phyloP scores from a whole-genome alignment of 2,888 invertebrate genomes.

The Philopedon plagiatum region DNA sequence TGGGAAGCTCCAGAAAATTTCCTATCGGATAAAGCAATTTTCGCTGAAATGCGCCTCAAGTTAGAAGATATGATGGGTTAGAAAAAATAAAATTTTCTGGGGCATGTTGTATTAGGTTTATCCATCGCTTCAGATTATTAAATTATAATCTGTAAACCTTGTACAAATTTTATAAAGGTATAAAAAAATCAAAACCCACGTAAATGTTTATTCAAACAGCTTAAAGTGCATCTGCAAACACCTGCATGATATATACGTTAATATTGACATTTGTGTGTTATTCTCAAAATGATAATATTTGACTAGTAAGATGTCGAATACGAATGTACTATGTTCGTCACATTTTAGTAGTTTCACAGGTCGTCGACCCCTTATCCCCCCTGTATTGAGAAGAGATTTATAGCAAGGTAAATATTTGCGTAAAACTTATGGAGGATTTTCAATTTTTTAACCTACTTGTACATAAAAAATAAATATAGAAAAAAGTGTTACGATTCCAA shows the following conservation, averaged over 20 bases:
- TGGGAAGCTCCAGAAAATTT: no score
- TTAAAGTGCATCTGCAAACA: conserved; percentile 42
- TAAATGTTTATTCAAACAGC: conserved; percentile 31
- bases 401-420: conserved; percentile 10
- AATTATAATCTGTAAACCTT: no score
- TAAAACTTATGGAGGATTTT: background rate
- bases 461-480: background rate
- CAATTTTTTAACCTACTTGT: conserved; percentile 12
- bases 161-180: no score
- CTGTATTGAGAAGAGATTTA: conserved; percentile 14
- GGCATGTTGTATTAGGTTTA: no score
- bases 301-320: conserved; percentile 41
- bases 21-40: no score
- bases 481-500: background rate
- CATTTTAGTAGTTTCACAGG: conserved; percentile 34
- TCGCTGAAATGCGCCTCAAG: no score
- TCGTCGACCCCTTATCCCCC: conserved; percentile 32
- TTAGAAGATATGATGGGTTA: no score
- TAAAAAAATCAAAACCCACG: conserved; percentile 30
- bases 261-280: conserved; percentile 47
- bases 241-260: conserved; percentile 38
- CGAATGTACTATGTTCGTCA: conserved; percentile 16
- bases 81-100: no score
- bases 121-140: no score
- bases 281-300: conserved; percentile 48